phyloP scores from a whole-genome alignment of 2,797 vertebrate genomes.

The Dryobates pubescens region DNA sequence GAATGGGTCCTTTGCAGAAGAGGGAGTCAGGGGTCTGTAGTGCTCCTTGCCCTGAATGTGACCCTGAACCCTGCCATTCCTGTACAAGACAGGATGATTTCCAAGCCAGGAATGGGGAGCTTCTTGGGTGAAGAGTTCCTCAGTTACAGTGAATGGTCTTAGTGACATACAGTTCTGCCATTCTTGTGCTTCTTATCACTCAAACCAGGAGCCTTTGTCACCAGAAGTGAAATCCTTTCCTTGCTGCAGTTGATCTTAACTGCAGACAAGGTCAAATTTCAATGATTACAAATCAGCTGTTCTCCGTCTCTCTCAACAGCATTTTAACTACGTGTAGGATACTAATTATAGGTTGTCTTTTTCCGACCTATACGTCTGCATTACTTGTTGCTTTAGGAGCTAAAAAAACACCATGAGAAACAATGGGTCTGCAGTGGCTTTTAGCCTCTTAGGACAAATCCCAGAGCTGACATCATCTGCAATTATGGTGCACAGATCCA shows the following conservation, averaged over 20 bases:
- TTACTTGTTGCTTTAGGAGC: slow-evolving; percentile 60
- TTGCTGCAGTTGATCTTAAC: neutral
- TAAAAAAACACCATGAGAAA: slow-evolving; percentile 36
- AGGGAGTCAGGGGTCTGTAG: neutral
- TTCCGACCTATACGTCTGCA: neutral
- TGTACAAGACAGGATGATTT: neutral
- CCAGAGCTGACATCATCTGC: slow-evolving; percentile 66
- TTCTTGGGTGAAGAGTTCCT: neutral
- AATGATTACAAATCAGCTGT: neutral
- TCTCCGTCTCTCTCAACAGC: neutral
- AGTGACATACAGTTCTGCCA: neutral
- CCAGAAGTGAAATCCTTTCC: neutral
- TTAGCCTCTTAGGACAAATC: slow-evolving; percentile 54
- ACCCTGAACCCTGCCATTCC: neutral
- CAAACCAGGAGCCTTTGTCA: neutral
- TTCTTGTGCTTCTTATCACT: neutral
- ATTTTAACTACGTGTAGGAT: slow-evolving; percentile 11
- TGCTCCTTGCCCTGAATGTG: neutral
- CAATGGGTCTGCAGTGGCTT: slow-evolving; percentile 32
- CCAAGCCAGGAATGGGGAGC: neutral
- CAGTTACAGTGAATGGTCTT: neutral
- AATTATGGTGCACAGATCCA: slow-evolving; percentile 50
- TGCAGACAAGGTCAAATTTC: neutral
- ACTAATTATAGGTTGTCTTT: slow-evolving; percentile 49
- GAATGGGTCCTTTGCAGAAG: neutral